Evolutionary conservation across 2,113 vertebrate species (phyloP), one percentile per base, ranked within the genome.

Genomic region (Cynocephalus volans): DNA sequence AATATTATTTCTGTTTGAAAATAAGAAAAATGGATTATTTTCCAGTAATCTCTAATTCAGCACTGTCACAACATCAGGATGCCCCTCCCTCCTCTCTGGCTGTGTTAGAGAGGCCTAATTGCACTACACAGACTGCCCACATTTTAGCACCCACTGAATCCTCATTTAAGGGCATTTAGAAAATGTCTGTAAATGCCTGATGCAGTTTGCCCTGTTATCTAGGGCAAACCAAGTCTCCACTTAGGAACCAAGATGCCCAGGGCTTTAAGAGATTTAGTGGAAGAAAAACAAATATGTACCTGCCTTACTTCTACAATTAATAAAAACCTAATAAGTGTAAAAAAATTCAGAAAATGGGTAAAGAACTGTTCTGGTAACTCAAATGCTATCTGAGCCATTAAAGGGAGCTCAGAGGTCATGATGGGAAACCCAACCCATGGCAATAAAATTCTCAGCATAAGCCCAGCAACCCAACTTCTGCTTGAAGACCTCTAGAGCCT

Each of bases 1-100:
- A 93, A 80, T 86, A 93, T n/a, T 12, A 81, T 33, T 86, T 96
- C 28, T 97, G 72, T 72, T 96, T 85, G n/a, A 56, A 70, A 92
- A 83, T 79, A 83, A 90, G 26, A 87, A 83, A 85, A 87, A 64
- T 36, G 6, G 24, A 88, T 67, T 54, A 52, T 82, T 94, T 91
- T 82, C 80, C 85, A 81, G 31, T 88, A 85, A 76, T 26, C 19
- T 36, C 26, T 79, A 65, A 87, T 60, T 88, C 1, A 21, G 36
- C 64, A 88, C 36, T 80, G 72, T 88, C 14, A 26, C 5, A 33
- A 65, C 45, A 69, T 64, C 56, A 60, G 56, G 83, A 81, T 60
- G 17, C 28, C 21, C 19, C 69, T 23, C 36, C 41, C 48, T n/a
- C 15, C 14, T 28, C 0, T 36, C 14, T 19, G 10, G 72, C 82